Conservation (phyloP, 2,113 vertebrate genomes). For the Limanda limanda region DNA sequence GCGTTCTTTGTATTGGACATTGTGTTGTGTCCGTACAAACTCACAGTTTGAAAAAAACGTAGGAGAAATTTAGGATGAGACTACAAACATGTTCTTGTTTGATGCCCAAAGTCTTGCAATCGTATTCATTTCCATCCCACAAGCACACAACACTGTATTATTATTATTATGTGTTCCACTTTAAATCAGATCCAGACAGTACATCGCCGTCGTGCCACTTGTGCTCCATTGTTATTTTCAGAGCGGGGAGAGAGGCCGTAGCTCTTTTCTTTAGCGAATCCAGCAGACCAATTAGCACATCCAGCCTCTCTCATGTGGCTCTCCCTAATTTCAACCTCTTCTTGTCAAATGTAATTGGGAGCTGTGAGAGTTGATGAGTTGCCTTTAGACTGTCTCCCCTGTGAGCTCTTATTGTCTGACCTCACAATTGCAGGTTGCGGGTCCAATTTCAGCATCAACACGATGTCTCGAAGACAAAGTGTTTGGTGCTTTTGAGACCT, state of each 20-base stretch:
- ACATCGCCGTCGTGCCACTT: no score
- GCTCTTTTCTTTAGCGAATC: slow-evolving; percentile 8
- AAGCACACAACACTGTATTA: no score
- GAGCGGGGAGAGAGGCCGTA: neutral
- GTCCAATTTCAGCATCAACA: slow-evolving; percentile 30
- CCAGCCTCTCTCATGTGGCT: slow-evolving; percentile 11
- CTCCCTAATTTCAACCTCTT: slow-evolving; percentile 35
- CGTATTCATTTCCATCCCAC: neutral
- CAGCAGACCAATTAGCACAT: slow-evolving; percentile 28
- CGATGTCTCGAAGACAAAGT: neutral
- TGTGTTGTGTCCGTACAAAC: no score
- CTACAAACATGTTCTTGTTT: no score
- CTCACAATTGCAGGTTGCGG: slow-evolving; percentile 35
- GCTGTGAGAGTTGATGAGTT: slow-evolving; percentile 33
- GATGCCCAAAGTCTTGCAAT: no score
- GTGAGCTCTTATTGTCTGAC: slow-evolving; percentile 30
- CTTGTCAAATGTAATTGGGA: slow-evolving; percentile 47
- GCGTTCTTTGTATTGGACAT: no score
- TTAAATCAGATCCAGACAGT: neutral
- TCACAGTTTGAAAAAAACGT: no score
- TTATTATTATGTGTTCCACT: neutral
- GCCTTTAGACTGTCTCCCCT: slow-evolving; percentile 33
- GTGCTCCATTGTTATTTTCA: neutral
- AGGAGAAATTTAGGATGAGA: no score
- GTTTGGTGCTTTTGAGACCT: slow-evolving; percentile 9